A percentile compares a stretch with the other conserved stretches of the same genome.
These are phyloP conservation scores for Polydesmus complanatus DNA, from an alignment of 2,888 invertebrate species.

Conservation along the genomic window DNA sequence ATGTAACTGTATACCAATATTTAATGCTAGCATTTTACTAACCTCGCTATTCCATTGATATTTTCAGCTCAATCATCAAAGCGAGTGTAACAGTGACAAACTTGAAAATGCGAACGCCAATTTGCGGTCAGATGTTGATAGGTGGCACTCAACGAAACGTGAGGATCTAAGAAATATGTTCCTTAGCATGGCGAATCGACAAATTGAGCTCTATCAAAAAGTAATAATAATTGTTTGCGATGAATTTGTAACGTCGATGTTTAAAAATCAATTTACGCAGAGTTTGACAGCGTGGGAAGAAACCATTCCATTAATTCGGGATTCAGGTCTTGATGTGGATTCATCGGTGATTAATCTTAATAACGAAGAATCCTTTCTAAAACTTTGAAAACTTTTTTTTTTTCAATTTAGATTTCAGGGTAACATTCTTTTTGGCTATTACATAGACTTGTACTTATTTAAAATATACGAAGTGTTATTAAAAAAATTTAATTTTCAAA, in stretches of 20 bases:
- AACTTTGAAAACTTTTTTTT: background rate
- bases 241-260: background rate
- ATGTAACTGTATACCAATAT: constrained; percentile 26
- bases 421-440: too few relatives aligned
- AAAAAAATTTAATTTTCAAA: background rate
- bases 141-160: constrained; percentile 52
- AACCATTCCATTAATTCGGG: constrained; percentile 30
- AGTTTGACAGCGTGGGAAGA: constrained; percentile 33
- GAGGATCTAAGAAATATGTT: constrained; percentile 48
- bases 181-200: constrained; percentile 46
- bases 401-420: too few relatives aligned
- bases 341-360: too few relatives aligned
- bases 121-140: constrained; percentile 48
- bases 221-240: constrained; percentile 22
- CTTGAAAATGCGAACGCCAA: constrained; percentile 54
- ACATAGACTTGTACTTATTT: too few relatives aligned
- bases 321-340: constrained; percentile 3
- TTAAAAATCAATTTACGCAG: constrained; percentile 24
- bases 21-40: constrained; percentile 7
- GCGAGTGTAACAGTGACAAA: constrained; percentile 39
- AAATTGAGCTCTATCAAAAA: constrained; percentile 50
- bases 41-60: background rate
- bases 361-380: too few relatives aligned
- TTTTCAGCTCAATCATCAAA: constrained; percentile 35
- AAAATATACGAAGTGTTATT: background rate